Conservation (phyloP, 2,888 invertebrate genomes). For the Rhagophthalmus giganteus region DNA sequence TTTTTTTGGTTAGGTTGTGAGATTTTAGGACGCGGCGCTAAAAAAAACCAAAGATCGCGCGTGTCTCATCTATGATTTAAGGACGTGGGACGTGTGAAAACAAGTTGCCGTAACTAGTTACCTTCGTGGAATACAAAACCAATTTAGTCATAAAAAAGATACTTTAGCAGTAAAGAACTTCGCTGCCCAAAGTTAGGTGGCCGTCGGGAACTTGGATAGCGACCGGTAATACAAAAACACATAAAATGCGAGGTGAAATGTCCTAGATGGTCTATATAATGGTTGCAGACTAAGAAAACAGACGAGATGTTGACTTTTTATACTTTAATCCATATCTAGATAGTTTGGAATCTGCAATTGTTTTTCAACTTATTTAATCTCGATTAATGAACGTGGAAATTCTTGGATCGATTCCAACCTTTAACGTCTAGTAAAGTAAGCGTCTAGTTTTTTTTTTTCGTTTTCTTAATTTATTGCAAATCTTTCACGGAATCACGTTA, state of each 20-base stretch:
- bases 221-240: conserved; percentile 16
- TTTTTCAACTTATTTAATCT: conserved; percentile 1
- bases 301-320: conserved; percentile 8
- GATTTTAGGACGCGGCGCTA: too few species aligned
- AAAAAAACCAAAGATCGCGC: too few species aligned
- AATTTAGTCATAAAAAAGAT: conserved; percentile 17
- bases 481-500: too few species aligned
- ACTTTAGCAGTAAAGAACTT: conserved; percentile 15
- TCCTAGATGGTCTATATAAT: conserved; percentile 11
- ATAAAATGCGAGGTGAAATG: conserved; percentile 14
- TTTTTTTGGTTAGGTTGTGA: too few species aligned
- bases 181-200: conserved; percentile 14
- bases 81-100: too few species aligned
- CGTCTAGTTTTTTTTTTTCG: too few species aligned
- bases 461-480: too few species aligned
- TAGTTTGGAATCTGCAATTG: conserved; percentile 9
- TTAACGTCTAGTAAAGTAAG: too few species aligned
- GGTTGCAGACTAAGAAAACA: conserved; percentile 12
- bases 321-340: conserved; percentile 11
- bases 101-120: too few species aligned
- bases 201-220: conserved; percentile 10
- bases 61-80: too few species aligned
- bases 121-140: conserved; percentile 9
- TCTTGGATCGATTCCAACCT: too few species aligned
- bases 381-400: too few species aligned